Evolutionary conservation across 2,888 invertebrate genomes (phyloP).

Genomic region (Agriopis marginaria): DNA sequence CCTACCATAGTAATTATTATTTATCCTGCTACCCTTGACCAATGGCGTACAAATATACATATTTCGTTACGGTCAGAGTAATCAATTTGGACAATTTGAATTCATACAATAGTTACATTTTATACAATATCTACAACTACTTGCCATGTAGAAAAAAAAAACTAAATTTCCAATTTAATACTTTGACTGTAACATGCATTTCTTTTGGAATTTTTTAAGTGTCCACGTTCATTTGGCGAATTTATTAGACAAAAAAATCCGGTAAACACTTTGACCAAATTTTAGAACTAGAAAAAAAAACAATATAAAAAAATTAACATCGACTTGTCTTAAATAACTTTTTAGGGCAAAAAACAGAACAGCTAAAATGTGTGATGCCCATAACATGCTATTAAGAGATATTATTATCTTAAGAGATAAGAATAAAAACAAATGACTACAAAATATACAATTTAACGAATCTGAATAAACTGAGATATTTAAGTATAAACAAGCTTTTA

Average conservation of each 20-base stretch:
- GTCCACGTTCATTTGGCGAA: conserved; percentile 10
- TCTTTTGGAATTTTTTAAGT: conserved; percentile 49
- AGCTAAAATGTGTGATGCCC: neutral
- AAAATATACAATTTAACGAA: conserved; percentile 73
- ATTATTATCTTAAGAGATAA: conserved; percentile 53
- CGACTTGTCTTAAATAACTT: neutral
- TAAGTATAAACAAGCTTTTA: neutral
- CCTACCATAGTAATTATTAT: neutral
- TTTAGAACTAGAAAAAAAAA: neutral
- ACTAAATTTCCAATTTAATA: conserved; percentile 20
- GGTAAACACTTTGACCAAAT: neutral
- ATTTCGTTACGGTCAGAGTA: conserved; percentile 59
- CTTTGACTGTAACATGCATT: conserved; percentile 63
- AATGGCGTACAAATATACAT: neutral
- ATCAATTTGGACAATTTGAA: conserved; percentile 53
- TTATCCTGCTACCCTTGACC: neutral
- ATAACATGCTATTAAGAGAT: conserved; percentile 54
- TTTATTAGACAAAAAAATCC: neutral
- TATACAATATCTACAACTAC: conserved; percentile 48
- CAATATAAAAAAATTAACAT: neutral
- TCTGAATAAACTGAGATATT: conserved; percentile 48
- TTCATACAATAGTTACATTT: conserved; percentile 35
- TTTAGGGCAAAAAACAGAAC: neutral
- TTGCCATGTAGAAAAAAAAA: conserved; percentile 30
- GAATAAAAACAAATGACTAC: conserved; percentile 71